phyloP scores from a whole-genome alignment of 1,140 invertebrate species.

The Brachystomella parvula region DNA sequence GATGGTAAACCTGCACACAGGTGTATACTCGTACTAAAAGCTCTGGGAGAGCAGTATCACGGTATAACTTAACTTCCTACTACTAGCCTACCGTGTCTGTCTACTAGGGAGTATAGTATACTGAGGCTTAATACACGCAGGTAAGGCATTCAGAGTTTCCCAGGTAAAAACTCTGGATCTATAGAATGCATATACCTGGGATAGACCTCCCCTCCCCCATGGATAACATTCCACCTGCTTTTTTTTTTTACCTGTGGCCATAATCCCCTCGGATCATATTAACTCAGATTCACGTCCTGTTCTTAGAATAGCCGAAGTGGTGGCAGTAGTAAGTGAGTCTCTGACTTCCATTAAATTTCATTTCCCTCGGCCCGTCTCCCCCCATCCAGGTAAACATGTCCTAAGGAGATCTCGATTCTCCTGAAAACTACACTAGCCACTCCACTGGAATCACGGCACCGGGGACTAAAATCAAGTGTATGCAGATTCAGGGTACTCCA shows the following conservation, averaged over 20 bases:
- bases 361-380: no score
- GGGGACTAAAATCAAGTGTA: no score
- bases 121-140: neutral
- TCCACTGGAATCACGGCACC: no score
- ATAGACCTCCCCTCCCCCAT: neutral
- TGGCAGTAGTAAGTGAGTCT: no score
- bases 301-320: no score
- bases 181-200: neutral
- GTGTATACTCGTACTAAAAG: no score
- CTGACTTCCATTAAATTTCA: no score
- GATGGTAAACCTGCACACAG: no score
- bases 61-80: neutral
- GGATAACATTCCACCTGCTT: constrained; percentile 36
- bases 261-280: neutral
- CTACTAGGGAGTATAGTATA: no score
- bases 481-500: no score
- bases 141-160: neutral
- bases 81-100: no score
- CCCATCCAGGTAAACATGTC: no score
- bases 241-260: constrained; percentile 10
- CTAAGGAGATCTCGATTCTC: neutral
- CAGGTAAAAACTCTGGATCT: neutral
- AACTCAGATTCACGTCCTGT: neutral
- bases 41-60: neutral
- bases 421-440: neutral